Conservation (phyloP, 2,888 invertebrate species). For the Dendrolimus pini region DNA sequence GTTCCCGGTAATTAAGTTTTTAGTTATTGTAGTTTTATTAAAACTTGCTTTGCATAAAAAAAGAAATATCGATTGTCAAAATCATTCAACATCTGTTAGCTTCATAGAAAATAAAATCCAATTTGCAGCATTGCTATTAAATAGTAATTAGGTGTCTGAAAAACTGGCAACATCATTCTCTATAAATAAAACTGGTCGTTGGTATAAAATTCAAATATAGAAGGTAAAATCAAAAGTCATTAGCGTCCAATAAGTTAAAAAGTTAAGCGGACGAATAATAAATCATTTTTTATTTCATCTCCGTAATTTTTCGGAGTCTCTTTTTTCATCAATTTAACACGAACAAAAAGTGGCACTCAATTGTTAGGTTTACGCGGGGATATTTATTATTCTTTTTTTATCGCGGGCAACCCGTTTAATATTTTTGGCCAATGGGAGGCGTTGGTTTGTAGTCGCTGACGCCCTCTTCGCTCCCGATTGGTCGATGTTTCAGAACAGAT, state of each 20-base stretch:
- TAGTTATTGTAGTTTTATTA: too few relatives aligned
- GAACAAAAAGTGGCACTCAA: constrained; percentile 72
- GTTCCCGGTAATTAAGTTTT: too few relatives aligned
- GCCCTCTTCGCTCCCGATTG: constrained; percentile 60
- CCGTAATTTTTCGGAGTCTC: constrained; percentile 63
- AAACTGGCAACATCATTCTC: constrained; percentile 30
- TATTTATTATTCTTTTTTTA: constrained; percentile 43
- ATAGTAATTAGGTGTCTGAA: constrained; percentile 33
- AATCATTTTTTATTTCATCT: constrained; percentile 74
- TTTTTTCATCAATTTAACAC: constrained; percentile 74
- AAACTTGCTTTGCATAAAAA: too few relatives aligned
- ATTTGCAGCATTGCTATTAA: constrained; percentile 23
- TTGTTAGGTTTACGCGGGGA: constrained; percentile 61
- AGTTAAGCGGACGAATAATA: constrained; percentile 65
- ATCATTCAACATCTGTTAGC: too few relatives aligned
- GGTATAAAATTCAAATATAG: constrained; percentile 43
- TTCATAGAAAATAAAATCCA: constrained; percentile 18
- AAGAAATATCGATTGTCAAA: too few relatives aligned
- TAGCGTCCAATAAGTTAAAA: constrained; percentile 74
- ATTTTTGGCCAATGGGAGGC: constrained; percentile 56
- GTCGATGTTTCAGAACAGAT: constrained; percentile 52
- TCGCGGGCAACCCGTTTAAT: constrained; percentile 65
- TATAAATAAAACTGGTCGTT: constrained; percentile 40
- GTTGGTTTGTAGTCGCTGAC: constrained; percentile 40
- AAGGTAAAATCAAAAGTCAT: constrained; percentile 70